These are phyloP conservation scores for Setophaga kirtlandii DNA, from an alignment of 2,113 vertebrate genomes.

Conservation along the genomic window DNA sequence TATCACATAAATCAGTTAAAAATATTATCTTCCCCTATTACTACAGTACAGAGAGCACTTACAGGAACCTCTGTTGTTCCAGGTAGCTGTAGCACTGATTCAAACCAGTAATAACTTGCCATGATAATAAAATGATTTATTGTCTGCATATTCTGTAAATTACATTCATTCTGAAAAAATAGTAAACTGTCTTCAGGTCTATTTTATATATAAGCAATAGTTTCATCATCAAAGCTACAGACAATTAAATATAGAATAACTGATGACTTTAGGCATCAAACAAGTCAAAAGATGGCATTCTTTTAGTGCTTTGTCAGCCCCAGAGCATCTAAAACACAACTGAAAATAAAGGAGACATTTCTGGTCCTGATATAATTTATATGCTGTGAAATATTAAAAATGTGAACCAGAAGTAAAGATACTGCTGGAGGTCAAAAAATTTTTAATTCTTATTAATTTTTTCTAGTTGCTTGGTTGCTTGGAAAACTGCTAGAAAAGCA, in stretches of 20 bases:
- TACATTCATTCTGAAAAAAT: slow-evolving; percentile 78
- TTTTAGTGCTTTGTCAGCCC: neutral
- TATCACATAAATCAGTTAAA: neutral
- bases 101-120: slow-evolving; percentile 51
- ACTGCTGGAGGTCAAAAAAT: neutral
- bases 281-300: neutral
- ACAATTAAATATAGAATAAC: slow-evolving; percentile 25
- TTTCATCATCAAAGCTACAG: slow-evolving; percentile 55
- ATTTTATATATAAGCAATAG: slow-evolving; percentile 56
- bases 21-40: neutral
- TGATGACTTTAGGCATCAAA: slow-evolving; percentile 47
- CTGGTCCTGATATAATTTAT: neutral
- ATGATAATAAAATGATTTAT: slow-evolving; percentile 78
- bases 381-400: neutral
- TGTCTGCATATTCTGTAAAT: slow-evolving; percentile 72
- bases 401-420: neutral
- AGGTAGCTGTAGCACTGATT: slow-evolving; percentile 11
- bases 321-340: neutral
- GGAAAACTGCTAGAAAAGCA: neutral
- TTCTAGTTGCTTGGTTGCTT: neutral
- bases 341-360: slow-evolving; percentile 21
- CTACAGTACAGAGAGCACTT: neutral
- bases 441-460: neutral
- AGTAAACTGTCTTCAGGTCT: slow-evolving; percentile 63
- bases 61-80: neutral